phyloP scores from a whole-genome alignment of 2,797 vertebrate species.

The Neomorphus geoffroyi region DNA sequence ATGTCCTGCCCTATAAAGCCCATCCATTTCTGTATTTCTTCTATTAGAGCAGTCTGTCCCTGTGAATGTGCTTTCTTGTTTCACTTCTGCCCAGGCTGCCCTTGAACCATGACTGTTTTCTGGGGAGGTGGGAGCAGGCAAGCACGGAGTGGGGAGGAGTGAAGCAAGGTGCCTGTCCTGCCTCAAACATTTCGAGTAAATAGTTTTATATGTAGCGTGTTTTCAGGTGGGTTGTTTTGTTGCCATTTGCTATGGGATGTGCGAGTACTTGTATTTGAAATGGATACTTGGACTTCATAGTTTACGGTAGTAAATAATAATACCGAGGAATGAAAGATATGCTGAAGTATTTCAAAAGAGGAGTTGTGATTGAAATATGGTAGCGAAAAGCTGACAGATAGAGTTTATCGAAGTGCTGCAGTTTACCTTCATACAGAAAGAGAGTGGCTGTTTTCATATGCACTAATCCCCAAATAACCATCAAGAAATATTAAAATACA shows the following conservation, averaged over 20 bases:
- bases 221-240: not conserved
- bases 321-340: slow-evolving; percentile 16
- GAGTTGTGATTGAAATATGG: slow-evolving; percentile 39
- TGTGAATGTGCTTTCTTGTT: not conserved
- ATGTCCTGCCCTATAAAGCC: not conserved
- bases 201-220: not conserved
- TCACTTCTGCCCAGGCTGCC: not conserved
- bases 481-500: slow-evolving; percentile 82
- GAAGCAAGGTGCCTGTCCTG: not conserved
- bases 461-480: slow-evolving; percentile 78
- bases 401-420: slow-evolving; percentile 56
- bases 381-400: slow-evolving; percentile 41
- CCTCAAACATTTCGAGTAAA: not conserved
- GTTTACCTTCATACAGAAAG: slow-evolving; percentile 39
- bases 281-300: not conserved
- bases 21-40: not conserved
- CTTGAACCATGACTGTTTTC: not conserved
- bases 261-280: not conserved
- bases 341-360: slow-evolving; percentile 39
- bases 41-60: not conserved
- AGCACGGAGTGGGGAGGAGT: not conserved
- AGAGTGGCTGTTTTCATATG: slow-evolving; percentile 64
- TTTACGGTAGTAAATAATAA: slow-evolving; percentile 27
- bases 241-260: not conserved
- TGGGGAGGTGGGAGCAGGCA: not conserved